Percentiles rank a stretch among this genome's conserved stretches.
Conservation (phyloP, 2,113 vertebrate genomes). For the Copsychus sechellarum region DNA sequence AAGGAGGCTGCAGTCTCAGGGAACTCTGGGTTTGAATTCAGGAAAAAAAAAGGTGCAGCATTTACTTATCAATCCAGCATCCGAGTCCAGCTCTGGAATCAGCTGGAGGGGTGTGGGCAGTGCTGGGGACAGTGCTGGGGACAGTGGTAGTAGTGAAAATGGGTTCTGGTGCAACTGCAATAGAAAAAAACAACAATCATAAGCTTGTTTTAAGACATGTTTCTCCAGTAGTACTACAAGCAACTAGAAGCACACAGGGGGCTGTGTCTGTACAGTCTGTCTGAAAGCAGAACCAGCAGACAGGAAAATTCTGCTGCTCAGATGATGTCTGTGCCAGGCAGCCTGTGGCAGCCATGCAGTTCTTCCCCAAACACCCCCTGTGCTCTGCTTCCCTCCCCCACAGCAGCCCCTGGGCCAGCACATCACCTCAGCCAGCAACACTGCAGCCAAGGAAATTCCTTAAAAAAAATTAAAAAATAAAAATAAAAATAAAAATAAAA, state of each 20-base stretch:
- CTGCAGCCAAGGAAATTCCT: not conserved
- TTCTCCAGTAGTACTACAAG: not conserved
- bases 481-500: not conserved
- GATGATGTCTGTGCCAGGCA: not conserved
- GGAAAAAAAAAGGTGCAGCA: not conserved
- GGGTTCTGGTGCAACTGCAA: not conserved
- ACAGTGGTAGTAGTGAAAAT: not conserved
- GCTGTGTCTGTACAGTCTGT: fast-evolving
- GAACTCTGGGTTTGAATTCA: not conserved
- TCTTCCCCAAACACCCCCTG: not conserved
- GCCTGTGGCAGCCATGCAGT: not conserved
- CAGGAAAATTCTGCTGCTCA: not conserved
- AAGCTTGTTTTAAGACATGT: not conserved
- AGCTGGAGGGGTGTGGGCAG: not conserved
- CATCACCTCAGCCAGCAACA: fast-evolving
- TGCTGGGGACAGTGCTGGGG: not conserved
- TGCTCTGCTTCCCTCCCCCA: not conserved
- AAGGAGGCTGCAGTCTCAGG: not conserved
- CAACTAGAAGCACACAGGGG: not conserved
- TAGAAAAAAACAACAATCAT: not conserved
- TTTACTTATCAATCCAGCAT: constrained; percentile 3
- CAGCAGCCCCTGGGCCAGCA: not conserved
- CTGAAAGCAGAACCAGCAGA: not conserved
- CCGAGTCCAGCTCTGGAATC: not conserved
- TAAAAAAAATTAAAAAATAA: not conserved